phyloP scores from a whole-genome alignment of 2,113 vertebrate genomes.

The Poeciliopsis retropinna region DNA sequence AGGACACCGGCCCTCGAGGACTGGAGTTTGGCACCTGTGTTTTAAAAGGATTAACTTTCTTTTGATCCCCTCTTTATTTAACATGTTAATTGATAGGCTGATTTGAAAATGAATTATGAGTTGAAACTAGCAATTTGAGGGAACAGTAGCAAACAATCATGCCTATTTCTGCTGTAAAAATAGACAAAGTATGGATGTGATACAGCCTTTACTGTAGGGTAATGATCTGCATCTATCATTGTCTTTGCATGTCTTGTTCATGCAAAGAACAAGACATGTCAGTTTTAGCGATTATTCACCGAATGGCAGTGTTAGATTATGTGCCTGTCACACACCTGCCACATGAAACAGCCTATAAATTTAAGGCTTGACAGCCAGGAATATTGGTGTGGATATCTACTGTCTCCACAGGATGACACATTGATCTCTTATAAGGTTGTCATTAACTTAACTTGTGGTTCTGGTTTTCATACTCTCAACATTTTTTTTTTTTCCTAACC shows the following conservation, averaged over 20 bases:
- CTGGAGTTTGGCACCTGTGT: not conserved
- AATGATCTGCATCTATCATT: slow-evolving; percentile 3
- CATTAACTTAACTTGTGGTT: not conserved
- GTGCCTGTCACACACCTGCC: not conserved
- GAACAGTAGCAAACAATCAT: not conserved
- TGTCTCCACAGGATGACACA: not conserved
- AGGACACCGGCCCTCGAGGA: too few relatives aligned
- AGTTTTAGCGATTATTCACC: not conserved
- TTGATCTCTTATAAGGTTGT: not conserved
- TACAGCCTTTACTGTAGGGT: slow-evolving; percentile 1
- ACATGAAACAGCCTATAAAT: not conserved
- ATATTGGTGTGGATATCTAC: not conserved
- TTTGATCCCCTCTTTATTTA: not conserved
- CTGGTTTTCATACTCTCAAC: not conserved
- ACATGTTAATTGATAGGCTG: not conserved
- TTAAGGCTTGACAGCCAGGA: not conserved
- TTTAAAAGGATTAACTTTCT: not conserved
- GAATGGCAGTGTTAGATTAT: not conserved
- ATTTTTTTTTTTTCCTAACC: not conserved
- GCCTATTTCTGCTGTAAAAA: not conserved
- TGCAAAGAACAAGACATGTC: too few relatives aligned
- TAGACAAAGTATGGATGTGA: not conserved
- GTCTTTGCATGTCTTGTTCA: not conserved
- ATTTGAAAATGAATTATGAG: not conserved
- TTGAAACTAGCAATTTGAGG: not conserved